Conservation (phyloP, 2,888 invertebrate genomes). For the Drosophila affinis region DNA sequence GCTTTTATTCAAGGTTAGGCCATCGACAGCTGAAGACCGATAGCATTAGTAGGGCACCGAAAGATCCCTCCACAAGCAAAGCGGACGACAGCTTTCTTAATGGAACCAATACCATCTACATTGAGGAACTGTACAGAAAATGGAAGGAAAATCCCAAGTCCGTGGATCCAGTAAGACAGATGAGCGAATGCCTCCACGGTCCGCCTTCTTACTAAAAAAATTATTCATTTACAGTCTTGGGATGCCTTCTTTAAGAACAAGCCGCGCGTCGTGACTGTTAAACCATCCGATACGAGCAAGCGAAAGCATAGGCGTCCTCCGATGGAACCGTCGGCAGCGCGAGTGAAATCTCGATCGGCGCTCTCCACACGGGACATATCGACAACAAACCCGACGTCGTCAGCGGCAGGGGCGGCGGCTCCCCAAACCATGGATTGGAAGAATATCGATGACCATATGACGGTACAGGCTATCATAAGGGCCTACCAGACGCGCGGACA, state of each 20-base stretch:
- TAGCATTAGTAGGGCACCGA: background rate
- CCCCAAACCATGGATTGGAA: conserved; percentile 88
- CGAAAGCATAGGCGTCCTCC: conserved; percentile 9
- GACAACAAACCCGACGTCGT: background rate
- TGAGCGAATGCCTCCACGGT: too few relatives aligned
- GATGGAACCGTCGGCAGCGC: background rate
- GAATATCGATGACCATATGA: conserved; percentile 97
- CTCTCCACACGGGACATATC: background rate
- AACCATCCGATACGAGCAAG: background rate
- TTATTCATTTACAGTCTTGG: conserved; percentile 54
- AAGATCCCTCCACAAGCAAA: background rate
- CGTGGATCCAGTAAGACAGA: conserved; percentile 57
- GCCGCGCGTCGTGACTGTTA: background rate
- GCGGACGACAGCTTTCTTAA: conserved; percentile 52
- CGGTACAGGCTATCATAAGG: conserved; percentile 98
- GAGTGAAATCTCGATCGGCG: background rate
- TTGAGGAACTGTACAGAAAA: conserved; percentile 54
- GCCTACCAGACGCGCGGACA: conserved; percentile 95
- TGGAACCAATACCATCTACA: conserved; percentile 62
- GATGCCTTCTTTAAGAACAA: conserved; percentile 54
- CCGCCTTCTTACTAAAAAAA: background rate
- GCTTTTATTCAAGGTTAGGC: background rate
- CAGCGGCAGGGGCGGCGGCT: background rate
- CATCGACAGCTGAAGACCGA: conserved; percentile 4
- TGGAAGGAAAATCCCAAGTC: conserved; percentile 57